phyloP scores from a whole-genome alignment of 2,797 vertebrate species.

The Vespertilio murinus region DNA sequence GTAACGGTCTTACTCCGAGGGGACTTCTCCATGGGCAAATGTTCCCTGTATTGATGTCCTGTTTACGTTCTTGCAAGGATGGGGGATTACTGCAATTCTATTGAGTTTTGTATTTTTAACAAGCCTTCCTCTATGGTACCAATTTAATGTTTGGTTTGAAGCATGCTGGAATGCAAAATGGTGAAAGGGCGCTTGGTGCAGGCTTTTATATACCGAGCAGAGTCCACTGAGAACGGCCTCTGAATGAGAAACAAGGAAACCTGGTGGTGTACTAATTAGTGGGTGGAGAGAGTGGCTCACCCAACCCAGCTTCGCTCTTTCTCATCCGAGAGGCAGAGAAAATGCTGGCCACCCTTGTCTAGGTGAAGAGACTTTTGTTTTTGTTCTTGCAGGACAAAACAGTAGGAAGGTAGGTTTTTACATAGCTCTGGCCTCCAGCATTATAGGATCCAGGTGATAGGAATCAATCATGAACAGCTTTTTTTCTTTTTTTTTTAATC shows the following conservation, averaged over 20 bases:
- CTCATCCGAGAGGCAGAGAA: not conserved
- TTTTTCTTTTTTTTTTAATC: too few relatives aligned
- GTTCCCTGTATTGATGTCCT: not conserved
- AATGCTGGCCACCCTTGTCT: not conserved
- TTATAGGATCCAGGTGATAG: not conserved
- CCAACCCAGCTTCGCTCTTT: not conserved
- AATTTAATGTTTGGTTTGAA: constrained; percentile 9
- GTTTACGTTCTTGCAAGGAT: not conserved
- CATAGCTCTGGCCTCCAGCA: not conserved
- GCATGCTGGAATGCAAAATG: not conserved
- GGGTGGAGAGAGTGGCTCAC: not conserved
- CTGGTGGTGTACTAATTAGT: not conserved
- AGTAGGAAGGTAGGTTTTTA: not conserved
- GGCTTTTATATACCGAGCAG: not conserved
- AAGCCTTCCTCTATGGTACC: not conserved
- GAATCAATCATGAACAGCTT: not conserved
- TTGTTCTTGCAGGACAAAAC: constrained; percentile 37
- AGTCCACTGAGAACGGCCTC: not conserved
- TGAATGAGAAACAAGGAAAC: constrained; percentile 8
- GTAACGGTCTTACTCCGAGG: not conserved
- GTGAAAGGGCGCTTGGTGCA: not conserved
- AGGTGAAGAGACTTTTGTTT: not conserved
- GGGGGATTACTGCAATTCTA: not conserved
- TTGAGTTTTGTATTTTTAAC: constrained; percentile 22
- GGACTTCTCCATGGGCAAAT: not conserved